These are phyloP conservation scores for Drosophila algonquin DNA, from an alignment of 2,888 invertebrate genomes.

Conservation along the genomic window DNA sequence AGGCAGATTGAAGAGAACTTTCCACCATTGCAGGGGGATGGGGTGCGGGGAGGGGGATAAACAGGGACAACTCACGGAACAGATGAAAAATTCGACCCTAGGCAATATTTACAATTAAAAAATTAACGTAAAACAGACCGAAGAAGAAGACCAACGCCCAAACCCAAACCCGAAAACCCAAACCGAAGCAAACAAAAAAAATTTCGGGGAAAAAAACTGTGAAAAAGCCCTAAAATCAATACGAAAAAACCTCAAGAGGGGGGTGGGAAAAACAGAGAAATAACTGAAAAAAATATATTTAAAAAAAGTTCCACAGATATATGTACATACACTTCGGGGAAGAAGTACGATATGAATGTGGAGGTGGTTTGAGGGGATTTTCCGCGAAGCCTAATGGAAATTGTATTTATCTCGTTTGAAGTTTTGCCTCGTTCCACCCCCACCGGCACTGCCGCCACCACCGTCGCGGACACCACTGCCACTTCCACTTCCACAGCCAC, in stretches of 20 bases:
- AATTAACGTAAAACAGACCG: constrained; percentile 78
- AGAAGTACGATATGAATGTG: constrained; percentile 72
- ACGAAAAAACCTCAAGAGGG: constrained; percentile 55
- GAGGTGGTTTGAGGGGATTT: constrained; percentile 73
- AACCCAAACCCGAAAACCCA: constrained; percentile 1
- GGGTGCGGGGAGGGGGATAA: background rate
- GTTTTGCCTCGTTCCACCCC: constrained; percentile 50
- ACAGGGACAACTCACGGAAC: constrained; percentile 38
- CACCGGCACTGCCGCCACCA: background rate
- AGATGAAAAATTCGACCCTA: constrained; percentile 77
- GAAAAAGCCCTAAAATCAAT: constrained; percentile 77
- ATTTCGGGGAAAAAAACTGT: constrained; percentile 59
- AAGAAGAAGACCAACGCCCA: constrained; percentile 29
- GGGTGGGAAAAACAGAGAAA: constrained; percentile 24
- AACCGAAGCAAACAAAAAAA: constrained; percentile 1
- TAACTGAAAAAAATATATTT: constrained; percentile 30
- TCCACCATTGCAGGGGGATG: background rate
- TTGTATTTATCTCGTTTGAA: constrained; percentile 79
- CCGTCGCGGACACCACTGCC: constrained; percentile 17
- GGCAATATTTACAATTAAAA: constrained; percentile 80
- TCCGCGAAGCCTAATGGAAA: constrained; percentile 74
- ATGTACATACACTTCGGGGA: constrained; percentile 22
- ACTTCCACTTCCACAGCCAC: background rate
- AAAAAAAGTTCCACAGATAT: constrained; percentile 26
- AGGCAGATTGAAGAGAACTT: constrained; percentile 42